phyloP scores from a whole-genome alignment of 2,888 invertebrate species.

The Sminthurides aquaticus region DNA sequence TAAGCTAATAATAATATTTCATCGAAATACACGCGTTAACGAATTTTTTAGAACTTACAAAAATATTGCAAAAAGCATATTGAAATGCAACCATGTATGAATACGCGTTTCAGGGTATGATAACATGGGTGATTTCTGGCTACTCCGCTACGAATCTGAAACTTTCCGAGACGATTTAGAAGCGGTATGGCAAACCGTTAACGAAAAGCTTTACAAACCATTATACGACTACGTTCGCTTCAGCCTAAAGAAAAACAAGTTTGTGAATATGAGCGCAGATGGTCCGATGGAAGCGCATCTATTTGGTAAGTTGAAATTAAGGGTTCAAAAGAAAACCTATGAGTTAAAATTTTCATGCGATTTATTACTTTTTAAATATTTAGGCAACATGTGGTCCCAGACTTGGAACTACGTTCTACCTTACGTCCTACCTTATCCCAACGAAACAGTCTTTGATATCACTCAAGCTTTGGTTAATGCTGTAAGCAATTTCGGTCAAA shows the following conservation, averaged over 20 bases:
- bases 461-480: background rate
- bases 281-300: slow-evolving; percentile 80
- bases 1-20: too few relatives aligned
- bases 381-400: slow-evolving; percentile 70
- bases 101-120: too few relatives aligned
- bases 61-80: too few relatives aligned
- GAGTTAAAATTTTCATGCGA: too few relatives aligned
- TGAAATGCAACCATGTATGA: too few relatives aligned
- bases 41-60: too few relatives aligned
- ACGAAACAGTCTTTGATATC: slow-evolving; percentile 13
- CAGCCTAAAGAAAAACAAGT: slow-evolving; percentile 52
- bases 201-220: slow-evolving; percentile 68
- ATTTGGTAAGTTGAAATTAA: slow-evolving; percentile 49
- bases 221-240: slow-evolving; percentile 72
- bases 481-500: background rate
- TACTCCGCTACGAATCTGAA: slow-evolving; percentile 66
- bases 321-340: too few relatives aligned
- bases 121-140: slow-evolving; percentile 82
- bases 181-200: slow-evolving; percentile 56
- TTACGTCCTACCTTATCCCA: slow-evolving; percentile 2
- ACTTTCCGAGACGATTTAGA: slow-evolving; percentile 51
- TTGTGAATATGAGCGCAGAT: slow-evolving; percentile 50
- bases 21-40: too few relatives aligned
- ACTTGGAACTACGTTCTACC: slow-evolving; percentile 7
- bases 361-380: too few relatives aligned